These are phyloP conservation scores for Drosophila subpulchrella DNA, from an alignment of 1,140 invertebrate species.

Conservation along the genomic window DNA sequence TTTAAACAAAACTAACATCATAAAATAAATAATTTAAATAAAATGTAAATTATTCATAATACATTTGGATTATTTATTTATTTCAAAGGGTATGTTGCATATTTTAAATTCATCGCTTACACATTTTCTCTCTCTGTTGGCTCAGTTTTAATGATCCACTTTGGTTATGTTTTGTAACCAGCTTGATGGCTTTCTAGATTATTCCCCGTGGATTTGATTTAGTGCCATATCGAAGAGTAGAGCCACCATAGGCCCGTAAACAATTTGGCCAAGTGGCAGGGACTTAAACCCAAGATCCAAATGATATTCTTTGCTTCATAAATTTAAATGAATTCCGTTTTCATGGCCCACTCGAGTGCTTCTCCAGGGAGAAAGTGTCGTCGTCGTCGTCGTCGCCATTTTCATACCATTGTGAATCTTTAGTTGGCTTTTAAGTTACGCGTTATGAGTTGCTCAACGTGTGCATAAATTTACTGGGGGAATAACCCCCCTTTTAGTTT, in stretches of 20 bases:
- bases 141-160: constrained; percentile 26
- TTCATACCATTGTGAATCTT: constrained; percentile 25
- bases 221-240: constrained; percentile 14
- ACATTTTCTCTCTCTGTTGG: neutral
- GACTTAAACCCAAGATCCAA: constrained; percentile 36
- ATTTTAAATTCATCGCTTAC: neutral
- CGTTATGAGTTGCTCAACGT: constrained; percentile 53
- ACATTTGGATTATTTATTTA: too few relatives aligned
- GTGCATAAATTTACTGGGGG: constrained; percentile 42
- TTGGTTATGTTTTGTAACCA: constrained; percentile 6
- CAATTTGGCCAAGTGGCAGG: constrained; percentile 44
- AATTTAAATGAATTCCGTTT: constrained; percentile 81
- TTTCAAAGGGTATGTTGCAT: too few relatives aligned
- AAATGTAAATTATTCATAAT: too few relatives aligned
- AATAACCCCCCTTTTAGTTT: constrained; percentile 4
- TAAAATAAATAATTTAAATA: too few relatives aligned
- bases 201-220: constrained; percentile 31
- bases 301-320: constrained; percentile 64
- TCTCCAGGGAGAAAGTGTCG: constrained; percentile 29
- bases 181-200: constrained; percentile 23
- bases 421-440: constrained; percentile 46
- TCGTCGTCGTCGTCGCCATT: constrained; percentile 15
- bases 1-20: too few relatives aligned
- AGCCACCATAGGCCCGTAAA: constrained; percentile 28
- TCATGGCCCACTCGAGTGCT: constrained; percentile 55